Evolutionary conservation across 1,140 invertebrate species (phyloP), one percentile per base, ranked within the genome.

Genomic region (Aphelenchoides besseyi): DNA sequence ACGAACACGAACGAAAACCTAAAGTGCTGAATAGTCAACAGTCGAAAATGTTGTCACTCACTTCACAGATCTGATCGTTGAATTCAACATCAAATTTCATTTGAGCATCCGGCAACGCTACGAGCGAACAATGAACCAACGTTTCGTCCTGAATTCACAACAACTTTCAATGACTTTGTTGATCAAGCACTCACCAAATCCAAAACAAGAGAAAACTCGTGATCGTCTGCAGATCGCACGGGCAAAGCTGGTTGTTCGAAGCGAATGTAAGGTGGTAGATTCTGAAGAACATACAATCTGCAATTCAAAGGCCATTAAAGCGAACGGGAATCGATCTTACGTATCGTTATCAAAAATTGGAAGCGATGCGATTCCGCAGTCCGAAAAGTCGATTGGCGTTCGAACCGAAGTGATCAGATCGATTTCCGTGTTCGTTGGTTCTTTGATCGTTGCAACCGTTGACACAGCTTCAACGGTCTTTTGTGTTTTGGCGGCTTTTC

Each of bases 131-230:
- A 84, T 97, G 94, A 0, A 97, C 94, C 70, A 97, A 84, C 0
- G 94, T 97, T 87, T 97, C 94, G 87, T 97, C 94, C 90, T 91
- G 54, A 64, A 70, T n/a, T n/a, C n/a, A n/a, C n/a, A n/a, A n/a
- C n/a, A n/a, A n/a, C n/a, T n/a, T n/a, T n/a, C n/a, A n/a, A n/a
- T n/a, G n/a, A n/a, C n/a, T n/a, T n/a, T n/a, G n/a, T n/a, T n/a
- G n/a, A n/a, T n/a, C n/a, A 61, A 36, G 3, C 37, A 88, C 89
- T 87, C 86, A 91, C 90, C 87, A 92, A 85, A 86, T 92, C 91
- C 26, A 92, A 86, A 1, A 95, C 94, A 55, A 97, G 88, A 81
- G 93, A 94, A 83, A 95, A 95, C 84, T 94, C 91, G 0, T 94
- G 94, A 80, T 92, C 93, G 80, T 92, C 93, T 69, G 94, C 86